phyloP scores from a whole-genome alignment of 2,113 vertebrate species.

The Isurus oxyrinchus region DNA sequence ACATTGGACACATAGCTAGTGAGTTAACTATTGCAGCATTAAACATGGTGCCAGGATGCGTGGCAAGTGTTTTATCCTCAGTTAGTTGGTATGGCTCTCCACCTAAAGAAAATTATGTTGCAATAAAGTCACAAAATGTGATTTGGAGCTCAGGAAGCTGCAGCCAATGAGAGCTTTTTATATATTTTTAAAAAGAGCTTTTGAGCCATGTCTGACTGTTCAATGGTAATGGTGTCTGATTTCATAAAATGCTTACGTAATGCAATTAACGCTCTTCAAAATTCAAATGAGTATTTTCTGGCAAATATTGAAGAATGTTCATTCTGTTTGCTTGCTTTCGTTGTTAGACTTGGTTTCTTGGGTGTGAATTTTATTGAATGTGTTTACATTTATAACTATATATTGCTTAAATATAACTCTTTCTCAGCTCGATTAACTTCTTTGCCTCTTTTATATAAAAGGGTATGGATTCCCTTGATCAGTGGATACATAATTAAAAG shows the following conservation, averaged over 20 bases:
- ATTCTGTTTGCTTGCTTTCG: not conserved
- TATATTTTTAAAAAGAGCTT: not conserved
- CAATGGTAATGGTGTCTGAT: not conserved
- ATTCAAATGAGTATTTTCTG: not conserved
- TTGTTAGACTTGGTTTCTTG: not conserved
- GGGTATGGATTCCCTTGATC: not conserved
- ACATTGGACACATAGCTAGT: not conserved
- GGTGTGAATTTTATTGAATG: not conserved
- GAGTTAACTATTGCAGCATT: not conserved
- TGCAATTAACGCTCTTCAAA: not conserved
- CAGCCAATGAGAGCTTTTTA: not conserved
- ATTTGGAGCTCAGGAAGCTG: not conserved
- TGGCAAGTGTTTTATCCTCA: not conserved
- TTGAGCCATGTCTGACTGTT: not conserved
- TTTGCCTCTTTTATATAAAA: not conserved
- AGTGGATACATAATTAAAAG: not conserved
- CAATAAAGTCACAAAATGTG: not conserved
- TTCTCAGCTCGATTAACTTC: not conserved
- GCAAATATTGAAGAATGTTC: not conserved
- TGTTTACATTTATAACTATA: not conserved
- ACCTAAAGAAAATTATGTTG: not conserved
- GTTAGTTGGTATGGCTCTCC: not conserved
- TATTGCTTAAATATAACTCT: not conserved
- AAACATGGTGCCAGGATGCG: not conserved
- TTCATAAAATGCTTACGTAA: not conserved